A percentile compares a stretch with the other conserved stretches of the same genome.
phyloP scores from a whole-genome alignment of 2,888 invertebrate genomes.

The Drosophila dives region DNA sequence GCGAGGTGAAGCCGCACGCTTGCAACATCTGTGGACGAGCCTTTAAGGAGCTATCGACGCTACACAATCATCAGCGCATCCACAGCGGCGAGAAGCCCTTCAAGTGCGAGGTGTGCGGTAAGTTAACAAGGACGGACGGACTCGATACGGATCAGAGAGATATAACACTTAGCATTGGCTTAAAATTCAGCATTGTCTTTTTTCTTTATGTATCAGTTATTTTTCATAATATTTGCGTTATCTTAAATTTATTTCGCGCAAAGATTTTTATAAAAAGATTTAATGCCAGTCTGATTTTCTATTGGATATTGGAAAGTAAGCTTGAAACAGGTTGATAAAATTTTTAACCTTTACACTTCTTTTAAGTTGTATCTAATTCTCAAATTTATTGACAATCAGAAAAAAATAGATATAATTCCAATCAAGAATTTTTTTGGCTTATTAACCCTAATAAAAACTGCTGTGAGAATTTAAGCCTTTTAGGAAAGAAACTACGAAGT shows the following conservation, averaged over 20 bases:
- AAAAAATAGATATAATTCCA: not conserved
- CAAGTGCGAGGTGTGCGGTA: slow-evolving; percentile 94
- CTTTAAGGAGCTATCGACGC: slow-evolving; percentile 94
- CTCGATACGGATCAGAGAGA: not conserved
- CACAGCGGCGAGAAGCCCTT: slow-evolving; percentile 92
- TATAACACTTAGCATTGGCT: not conserved
- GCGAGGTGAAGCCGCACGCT: slow-evolving; percentile 92
- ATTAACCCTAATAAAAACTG: not conserved
- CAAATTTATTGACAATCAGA: not conserved
- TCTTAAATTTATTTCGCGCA: not conserved
- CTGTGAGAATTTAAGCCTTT: not conserved
- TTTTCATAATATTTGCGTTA: not conserved
- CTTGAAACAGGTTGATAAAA: not conserved
- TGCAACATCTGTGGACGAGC: slow-evolving; percentile 92
- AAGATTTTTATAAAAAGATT: not conserved
- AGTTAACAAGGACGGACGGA: slow-evolving; percentile 50
- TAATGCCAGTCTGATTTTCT: not conserved
- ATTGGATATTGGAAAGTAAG: not conserved
- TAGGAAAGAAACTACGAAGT: too few relatives aligned
- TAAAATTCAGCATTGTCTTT: too few relatives aligned
- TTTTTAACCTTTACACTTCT: not conserved
- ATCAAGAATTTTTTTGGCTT: rapidly evolving
- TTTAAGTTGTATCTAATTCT: not conserved
- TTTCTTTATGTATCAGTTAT: not conserved
- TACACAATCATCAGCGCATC: slow-evolving; percentile 94